These are phyloP conservation scores for Philopotamus ludificatus DNA, from an alignment of 1,140 invertebrate genomes.

Conservation along the genomic window DNA sequence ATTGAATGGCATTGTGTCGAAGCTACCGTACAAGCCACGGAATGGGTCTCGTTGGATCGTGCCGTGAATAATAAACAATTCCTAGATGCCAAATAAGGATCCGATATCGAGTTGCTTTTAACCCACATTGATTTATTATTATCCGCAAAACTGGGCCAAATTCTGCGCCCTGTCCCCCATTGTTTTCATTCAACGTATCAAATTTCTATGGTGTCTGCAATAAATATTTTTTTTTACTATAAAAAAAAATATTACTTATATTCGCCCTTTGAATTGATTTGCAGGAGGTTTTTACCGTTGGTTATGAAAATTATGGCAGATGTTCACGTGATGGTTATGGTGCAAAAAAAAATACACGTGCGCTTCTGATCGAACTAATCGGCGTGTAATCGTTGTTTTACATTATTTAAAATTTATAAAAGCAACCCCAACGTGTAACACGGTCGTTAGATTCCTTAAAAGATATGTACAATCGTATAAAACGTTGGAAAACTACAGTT, in stretches of 20 bases:
- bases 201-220: conserved; percentile 30
- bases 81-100: conserved; percentile 14
- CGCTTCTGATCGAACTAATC: no score
- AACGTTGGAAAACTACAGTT: no score
- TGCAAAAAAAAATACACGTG: background rate
- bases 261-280: conserved; percentile 1
- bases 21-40: no score
- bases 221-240: no score
- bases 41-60: no score
- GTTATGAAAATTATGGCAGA: conserved; percentile 21
- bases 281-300: conserved; percentile 25
- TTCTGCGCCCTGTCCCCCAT: conserved; percentile 14
- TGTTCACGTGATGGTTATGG: conserved; percentile 12
- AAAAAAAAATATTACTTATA: conserved; percentile 16
- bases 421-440: no score
- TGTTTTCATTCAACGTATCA: conserved; percentile 31
- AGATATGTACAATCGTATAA: no score
- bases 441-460: no score
- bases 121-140: conserved; percentile 36
- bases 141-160: conserved; percentile 34
- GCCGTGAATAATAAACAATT: conserved; percentile 32
- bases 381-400: no score
- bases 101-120: background rate
- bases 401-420: no score
- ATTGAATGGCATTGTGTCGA: no score